These are phyloP conservation scores for Odocoileus hemionus DNA, from an alignment of 2,113 vertebrate species.

Conservation along the genomic window DNA sequence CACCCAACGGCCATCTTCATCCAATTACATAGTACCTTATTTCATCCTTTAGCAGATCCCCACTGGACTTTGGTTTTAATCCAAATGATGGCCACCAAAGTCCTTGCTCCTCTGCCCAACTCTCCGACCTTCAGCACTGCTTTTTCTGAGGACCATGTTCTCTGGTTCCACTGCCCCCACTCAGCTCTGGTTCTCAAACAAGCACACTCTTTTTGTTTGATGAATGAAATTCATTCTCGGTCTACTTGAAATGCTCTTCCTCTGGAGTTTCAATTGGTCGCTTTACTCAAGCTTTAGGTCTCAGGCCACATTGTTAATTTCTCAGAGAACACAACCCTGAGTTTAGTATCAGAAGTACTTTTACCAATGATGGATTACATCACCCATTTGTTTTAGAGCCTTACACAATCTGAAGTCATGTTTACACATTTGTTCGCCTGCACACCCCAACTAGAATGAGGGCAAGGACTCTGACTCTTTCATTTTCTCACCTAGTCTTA, in stretches of 20 bases:
- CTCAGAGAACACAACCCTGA: neutral
- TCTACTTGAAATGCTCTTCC: neutral
- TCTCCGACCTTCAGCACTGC: neutral
- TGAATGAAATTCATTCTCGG: neutral
- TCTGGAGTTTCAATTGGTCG: neutral
- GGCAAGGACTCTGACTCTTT: neutral
- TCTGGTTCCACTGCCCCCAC: neutral
- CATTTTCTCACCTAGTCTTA: neutral
- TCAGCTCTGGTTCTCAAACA: neutral
- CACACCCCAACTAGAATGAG: neutral
- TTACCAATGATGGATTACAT: neutral
- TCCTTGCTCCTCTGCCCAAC: neutral
- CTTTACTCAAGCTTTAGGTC: neutral
- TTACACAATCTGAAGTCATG: neutral
- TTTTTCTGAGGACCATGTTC: neutral
- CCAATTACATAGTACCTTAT: neutral
- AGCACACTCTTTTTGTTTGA: neutral
- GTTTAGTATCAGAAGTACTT: neutral
- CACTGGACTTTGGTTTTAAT: neutral
- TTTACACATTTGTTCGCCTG: neutral
- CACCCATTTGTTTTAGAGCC: neutral
- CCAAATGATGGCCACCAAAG: neutral
- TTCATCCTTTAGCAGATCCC: neutral
- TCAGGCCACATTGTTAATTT: neutral
- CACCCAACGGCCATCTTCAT: neutral